phyloP scores from a whole-genome alignment of 2,797 vertebrate species.

The Trichosurus vulpecula region DNA sequence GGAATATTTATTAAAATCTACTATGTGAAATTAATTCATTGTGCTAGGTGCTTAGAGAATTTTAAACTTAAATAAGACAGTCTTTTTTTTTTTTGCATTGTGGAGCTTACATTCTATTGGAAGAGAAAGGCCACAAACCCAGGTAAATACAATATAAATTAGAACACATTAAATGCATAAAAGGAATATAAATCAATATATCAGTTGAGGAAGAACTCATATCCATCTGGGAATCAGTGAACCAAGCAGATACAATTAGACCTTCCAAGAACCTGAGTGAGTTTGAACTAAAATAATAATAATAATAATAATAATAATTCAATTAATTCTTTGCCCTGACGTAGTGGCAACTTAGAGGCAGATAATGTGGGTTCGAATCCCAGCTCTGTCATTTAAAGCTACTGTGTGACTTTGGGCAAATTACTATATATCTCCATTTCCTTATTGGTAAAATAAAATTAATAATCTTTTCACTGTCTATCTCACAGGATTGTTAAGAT shows the following conservation, averaged over 20 bases:
- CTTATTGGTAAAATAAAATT: neutral
- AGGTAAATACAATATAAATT: neutral
- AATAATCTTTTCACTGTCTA: neutral
- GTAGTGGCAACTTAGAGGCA: neutral
- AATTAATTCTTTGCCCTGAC: neutral
- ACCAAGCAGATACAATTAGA: neutral
- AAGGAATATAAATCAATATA: neutral
- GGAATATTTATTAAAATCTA: neutral
- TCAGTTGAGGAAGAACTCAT: neutral
- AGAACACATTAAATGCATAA: neutral
- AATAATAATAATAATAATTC: neutral
- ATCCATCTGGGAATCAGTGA: neutral
- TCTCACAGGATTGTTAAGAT: neutral
- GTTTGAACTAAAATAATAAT: neutral
- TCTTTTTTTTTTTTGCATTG: neutral
- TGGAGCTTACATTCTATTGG: neutral
- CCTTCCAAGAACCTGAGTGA: neutral
- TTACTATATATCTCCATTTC: neutral
- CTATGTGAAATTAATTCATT: neutral
- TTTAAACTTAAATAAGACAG: neutral
- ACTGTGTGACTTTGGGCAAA: neutral
- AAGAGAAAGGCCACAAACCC: neutral
- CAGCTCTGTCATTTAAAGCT: neutral
- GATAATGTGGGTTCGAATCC: neutral
- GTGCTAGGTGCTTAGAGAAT: neutral